phyloP scores from a whole-genome alignment of 2,113 vertebrate genomes.

The Caracal caracal region DNA sequence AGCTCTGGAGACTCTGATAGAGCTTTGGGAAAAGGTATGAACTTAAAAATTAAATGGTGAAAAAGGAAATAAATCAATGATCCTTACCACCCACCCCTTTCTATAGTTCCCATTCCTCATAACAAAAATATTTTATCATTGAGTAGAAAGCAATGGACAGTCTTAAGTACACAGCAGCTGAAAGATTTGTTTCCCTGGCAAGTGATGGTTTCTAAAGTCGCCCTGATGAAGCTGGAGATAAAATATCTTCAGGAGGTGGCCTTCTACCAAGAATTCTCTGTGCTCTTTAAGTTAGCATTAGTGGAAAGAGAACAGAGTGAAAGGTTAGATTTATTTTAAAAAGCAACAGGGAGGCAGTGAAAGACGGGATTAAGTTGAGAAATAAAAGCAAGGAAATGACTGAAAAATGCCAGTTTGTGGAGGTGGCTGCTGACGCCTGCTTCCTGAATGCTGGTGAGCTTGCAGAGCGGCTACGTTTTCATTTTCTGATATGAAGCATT shows the following conservation, averaged over 20 bases:
- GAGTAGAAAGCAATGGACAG: not conserved
- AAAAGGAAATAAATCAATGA: not conserved
- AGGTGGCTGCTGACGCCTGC: slow-evolving; percentile 7
- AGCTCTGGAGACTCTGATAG: not conserved
- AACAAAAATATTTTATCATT: not conserved
- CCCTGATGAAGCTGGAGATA: slow-evolving; percentile 31
- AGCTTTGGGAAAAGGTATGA: not conserved
- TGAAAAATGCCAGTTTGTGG: slow-evolving; percentile 56
- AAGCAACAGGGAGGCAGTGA: slow-evolving; percentile 58
- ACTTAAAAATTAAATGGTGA: not conserved
- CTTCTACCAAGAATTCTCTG: slow-evolving; percentile 31
- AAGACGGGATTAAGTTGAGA: slow-evolving; percentile 50
- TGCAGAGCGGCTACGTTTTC: not conserved
- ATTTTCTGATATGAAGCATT: slow-evolving; percentile 60
- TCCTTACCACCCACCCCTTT: not conserved
- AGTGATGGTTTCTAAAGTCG: not conserved
- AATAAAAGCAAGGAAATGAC: slow-evolving; percentile 32
- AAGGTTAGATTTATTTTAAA: slow-evolving; percentile 69
- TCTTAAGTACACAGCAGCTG: not conserved
- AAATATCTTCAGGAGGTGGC: slow-evolving; percentile 35
- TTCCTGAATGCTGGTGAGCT: not conserved
- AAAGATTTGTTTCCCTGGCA: not conserved
- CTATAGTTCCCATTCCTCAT: not conserved
- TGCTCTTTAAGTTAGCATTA: slow-evolving; percentile 62
- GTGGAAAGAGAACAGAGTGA: slow-evolving; percentile 7